These are phyloP conservation scores for Brenthis ino DNA, from an alignment of 2,888 invertebrate genomes.

Conservation along the genomic window DNA sequence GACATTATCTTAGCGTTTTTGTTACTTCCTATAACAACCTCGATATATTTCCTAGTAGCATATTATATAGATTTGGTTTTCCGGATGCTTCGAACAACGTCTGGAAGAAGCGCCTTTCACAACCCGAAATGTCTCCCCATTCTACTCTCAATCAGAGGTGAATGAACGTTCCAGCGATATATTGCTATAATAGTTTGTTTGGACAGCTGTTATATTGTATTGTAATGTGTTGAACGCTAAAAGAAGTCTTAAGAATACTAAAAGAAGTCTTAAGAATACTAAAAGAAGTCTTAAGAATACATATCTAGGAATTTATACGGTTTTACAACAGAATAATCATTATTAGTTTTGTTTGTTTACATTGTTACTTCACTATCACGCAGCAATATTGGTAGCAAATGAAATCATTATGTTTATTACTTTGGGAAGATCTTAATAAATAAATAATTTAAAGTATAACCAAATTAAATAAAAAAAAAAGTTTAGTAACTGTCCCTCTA, in stretches of 20 bases:
- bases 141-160: slow-evolving; percentile 26
- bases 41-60: neutral
- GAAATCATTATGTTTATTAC: too few species aligned
- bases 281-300: neutral
- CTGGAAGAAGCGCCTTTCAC: slow-evolving; percentile 13
- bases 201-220: slow-evolving; percentile 17
- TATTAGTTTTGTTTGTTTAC: too few species aligned
- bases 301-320: too few species aligned
- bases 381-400: too few species aligned
- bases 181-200: slow-evolving; percentile 15
- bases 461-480: too few species aligned
- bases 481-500: too few species aligned
- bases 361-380: too few species aligned
- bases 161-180: slow-evolving; percentile 26
- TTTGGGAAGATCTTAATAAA: too few species aligned
- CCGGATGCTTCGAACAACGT: slow-evolving; percentile 2
- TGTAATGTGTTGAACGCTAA: neutral
- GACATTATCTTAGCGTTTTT: too few species aligned
- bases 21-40: too few species aligned
- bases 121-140: slow-evolving; percentile 25
- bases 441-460: too few species aligned
- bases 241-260: neutral
- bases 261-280: neutral
- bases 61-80: slow-evolving; percentile 13
- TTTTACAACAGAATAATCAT: too few species aligned